These are phyloP conservation scores for Troides helena DNA, from an alignment of 2,888 invertebrate genomes.

Conservation along the genomic window DNA sequence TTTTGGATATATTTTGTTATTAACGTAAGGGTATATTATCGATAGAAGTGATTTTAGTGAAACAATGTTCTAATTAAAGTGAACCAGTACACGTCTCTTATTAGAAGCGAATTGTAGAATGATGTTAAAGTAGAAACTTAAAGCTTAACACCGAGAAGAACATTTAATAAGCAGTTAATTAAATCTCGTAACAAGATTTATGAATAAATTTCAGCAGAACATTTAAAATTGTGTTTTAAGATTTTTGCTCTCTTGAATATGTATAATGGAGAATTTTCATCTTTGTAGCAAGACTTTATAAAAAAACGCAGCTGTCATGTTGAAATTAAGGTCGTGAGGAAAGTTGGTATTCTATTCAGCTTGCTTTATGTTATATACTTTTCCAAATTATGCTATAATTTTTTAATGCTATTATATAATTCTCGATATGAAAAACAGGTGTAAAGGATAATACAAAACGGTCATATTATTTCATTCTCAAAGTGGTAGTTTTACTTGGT, in stretches of 20 bases:
- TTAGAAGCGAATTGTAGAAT: background rate
- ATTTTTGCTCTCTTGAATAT: slow-evolving; percentile 8
- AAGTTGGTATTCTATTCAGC: background rate
- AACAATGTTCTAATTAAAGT: too few species aligned
- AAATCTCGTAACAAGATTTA: background rate
- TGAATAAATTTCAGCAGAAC: slow-evolving; percentile 2
- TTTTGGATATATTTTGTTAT: too few species aligned
- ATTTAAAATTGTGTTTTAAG: slow-evolving; percentile 10
- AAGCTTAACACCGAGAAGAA: background rate
- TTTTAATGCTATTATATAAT: background rate
- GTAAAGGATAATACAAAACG: background rate
- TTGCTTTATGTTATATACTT: background rate
- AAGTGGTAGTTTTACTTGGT: too few species aligned
- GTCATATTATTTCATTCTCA: too few species aligned
- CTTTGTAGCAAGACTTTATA: slow-evolving; percentile 8
- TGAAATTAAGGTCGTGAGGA: slow-evolving; percentile 15
- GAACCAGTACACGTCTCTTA: background rate
- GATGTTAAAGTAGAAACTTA: background rate
- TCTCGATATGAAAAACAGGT: background rate
- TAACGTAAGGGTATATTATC: too few species aligned
- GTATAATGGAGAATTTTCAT: slow-evolving; percentile 18
- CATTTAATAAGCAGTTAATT: slow-evolving; percentile 12
- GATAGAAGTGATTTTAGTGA: too few species aligned
- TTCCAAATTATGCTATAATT: background rate
- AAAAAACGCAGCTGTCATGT: slow-evolving; percentile 16